Evolutionary conservation across 2,888 invertebrate genomes (phyloP).

Genomic region (Odiellus spinosus): DNA sequence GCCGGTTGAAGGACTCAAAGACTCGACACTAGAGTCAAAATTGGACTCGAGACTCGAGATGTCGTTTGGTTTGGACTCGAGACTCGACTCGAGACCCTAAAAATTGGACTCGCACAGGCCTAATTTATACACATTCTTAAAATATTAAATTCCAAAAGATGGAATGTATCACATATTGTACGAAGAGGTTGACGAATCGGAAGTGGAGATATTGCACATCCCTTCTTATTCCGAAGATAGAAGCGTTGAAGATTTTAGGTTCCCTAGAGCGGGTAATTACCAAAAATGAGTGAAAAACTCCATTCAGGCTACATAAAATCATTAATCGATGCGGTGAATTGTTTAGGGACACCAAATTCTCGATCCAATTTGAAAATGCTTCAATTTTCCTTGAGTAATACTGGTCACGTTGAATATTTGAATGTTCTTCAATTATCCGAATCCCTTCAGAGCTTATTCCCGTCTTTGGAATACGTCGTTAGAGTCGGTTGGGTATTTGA

Average conservation of each 20-base stretch:
- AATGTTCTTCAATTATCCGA: constrained; percentile 57
- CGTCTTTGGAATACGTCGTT: constrained; percentile 89
- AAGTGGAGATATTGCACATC: constrained; percentile 78
- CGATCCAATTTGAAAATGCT: constrained; percentile 69
- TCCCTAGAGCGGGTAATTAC: constrained; percentile 31
- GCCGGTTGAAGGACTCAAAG: no score
- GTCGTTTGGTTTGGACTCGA: no score
- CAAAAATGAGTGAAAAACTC: no score
- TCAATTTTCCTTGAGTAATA: constrained; percentile 37
- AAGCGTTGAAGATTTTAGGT: constrained; percentile 36
- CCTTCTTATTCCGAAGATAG: constrained; percentile 58
- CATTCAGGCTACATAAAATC: no score
- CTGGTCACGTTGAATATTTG: constrained; percentile 41
- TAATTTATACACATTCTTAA: no score
- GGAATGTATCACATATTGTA: constrained; percentile 33
- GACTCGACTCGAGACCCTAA: no score
- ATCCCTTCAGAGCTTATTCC: constrained; percentile 59
- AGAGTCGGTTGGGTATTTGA: constrained; percentile 90
- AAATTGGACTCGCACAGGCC: no score
- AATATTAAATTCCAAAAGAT: background rate
- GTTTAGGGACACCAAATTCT: constrained; percentile 64
- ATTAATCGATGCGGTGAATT: background rate
- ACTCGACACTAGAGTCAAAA: no score
- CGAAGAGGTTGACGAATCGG: constrained; percentile 45
- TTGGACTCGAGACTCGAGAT: no score